These are phyloP conservation scores for Philaenus spumarius DNA, from an alignment of 1,140 invertebrate genomes.

Conservation along the genomic window DNA sequence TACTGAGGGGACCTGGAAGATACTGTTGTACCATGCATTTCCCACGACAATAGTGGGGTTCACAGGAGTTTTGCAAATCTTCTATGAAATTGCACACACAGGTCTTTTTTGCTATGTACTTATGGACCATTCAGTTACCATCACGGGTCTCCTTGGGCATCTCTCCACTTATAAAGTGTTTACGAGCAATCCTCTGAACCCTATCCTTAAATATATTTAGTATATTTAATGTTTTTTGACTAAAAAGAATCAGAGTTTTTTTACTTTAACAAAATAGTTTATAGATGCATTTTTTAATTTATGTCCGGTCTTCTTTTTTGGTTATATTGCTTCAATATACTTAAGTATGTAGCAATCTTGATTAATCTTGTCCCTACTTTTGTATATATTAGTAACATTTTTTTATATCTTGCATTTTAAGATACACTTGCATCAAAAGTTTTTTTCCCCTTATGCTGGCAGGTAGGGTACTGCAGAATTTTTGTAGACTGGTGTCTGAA, in stretches of 20 bases:
- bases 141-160: slow-evolving; percentile 13
- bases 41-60: slow-evolving; percentile 6
- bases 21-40: slow-evolving; percentile 5
- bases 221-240: slow-evolving; percentile 15
- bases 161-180: slow-evolving; percentile 12
- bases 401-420: too few relatives aligned
- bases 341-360: too few relatives aligned
- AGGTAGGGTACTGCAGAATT: too few relatives aligned
- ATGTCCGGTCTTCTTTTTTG: too few relatives aligned
- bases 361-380: too few relatives aligned
- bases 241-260: neutral
- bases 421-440: too few relatives aligned
- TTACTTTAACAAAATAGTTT: slow-evolving; percentile 4
- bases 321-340: too few relatives aligned
- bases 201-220: slow-evolving; percentile 12
- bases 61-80: slow-evolving; percentile 1
- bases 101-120: slow-evolving; percentile 10
- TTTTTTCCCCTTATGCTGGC: too few relatives aligned
- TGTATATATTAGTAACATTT: too few relatives aligned
- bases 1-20: neutral
- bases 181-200: slow-evolving; percentile 12
- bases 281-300: too few relatives aligned
- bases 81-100: slow-evolving; percentile 14
- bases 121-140: slow-evolving; percentile 1
- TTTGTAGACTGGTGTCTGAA: too few relatives aligned